A percentile compares a stretch with the other conserved stretches of the same genome.
phyloP scores from a whole-genome alignment of 2,797 vertebrate genomes.

The Sphenopsis melanotis region DNA sequence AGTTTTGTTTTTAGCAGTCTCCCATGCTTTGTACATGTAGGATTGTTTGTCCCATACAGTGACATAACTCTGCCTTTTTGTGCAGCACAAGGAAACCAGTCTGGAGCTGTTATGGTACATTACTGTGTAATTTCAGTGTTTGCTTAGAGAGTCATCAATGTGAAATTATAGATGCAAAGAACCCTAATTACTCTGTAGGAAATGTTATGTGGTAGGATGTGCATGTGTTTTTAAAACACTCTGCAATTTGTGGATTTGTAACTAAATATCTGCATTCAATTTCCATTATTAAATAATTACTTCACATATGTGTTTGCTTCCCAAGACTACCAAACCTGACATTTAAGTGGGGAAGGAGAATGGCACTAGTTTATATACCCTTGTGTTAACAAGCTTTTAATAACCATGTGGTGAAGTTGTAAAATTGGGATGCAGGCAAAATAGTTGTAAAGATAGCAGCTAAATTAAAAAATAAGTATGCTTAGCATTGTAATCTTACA shows the following conservation, averaged over 20 bases:
- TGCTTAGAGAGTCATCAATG: constrained; percentile 7
- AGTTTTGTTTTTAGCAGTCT: background rate
- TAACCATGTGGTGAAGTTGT: background rate
- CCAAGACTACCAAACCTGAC: background rate
- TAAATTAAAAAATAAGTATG: background rate
- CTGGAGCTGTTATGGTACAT: background rate
- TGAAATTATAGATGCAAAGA: constrained; percentile 19
- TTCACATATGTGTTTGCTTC: background rate
- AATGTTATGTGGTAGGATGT: constrained; percentile 22
- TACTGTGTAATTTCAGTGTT: background rate
- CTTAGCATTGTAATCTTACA: accelerated
- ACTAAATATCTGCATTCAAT: constrained; percentile 33
- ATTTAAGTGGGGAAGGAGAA: background rate
- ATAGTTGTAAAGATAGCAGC: background rate
- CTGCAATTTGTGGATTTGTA: constrained; percentile 48
- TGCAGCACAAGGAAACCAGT: background rate
- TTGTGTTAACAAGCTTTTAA: background rate
- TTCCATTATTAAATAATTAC: constrained; percentile 22
- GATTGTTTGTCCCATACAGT: background rate
- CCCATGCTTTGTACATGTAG: background rate
- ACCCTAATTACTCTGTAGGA: constrained; percentile 8
- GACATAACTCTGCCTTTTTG: background rate
- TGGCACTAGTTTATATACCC: background rate
- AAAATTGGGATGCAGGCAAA: background rate
- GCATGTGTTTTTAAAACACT: background rate